Conservation (phyloP, 2,888 invertebrate genomes). For the Drosophila tripunctata region DNA sequence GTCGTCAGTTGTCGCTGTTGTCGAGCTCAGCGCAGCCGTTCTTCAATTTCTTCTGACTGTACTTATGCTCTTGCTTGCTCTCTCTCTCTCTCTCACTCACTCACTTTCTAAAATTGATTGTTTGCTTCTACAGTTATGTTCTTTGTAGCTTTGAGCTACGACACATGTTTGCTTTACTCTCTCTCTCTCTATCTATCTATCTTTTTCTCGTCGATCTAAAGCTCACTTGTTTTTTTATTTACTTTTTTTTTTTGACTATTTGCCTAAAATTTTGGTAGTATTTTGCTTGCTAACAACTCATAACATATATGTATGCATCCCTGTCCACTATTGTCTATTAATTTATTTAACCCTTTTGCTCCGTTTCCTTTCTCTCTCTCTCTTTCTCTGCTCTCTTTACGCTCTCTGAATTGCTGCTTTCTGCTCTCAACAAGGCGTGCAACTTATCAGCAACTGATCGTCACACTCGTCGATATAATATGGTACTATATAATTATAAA, state of each 20-base stretch:
- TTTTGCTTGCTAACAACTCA: conserved; percentile 7
- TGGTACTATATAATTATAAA: no score
- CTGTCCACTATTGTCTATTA: conserved; percentile 29
- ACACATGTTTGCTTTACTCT: conserved; percentile 1
- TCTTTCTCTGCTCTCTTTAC: no score
- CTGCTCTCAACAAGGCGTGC: conserved; percentile 22
- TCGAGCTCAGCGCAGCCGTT: conserved; percentile 21
- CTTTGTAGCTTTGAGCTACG: conserved; percentile 34
- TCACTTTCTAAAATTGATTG: conserved; percentile 10
- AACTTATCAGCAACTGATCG: conserved; percentile 16
- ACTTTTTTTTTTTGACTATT: conserved; percentile 24
- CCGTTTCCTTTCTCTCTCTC: background rate
- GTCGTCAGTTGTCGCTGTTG: conserved; percentile 21
- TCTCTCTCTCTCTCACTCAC: background rate
- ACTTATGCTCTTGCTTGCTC: background rate
- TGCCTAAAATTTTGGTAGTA: conserved; percentile 27
- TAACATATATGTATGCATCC: no score
- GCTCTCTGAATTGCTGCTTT: conserved; percentile 8
- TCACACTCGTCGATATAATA: conserved; percentile 8
- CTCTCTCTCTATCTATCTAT: background rate
- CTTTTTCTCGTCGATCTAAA: no score
- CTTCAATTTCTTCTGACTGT: background rate
- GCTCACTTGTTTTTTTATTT: conserved; percentile 7
- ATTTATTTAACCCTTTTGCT: conserved; percentile 8
- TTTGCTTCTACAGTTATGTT: conserved; percentile 9